These are phyloP conservation scores for Adoxophyes honmai DNA, from an alignment of 1,140 invertebrate species.

Conservation along the genomic window DNA sequence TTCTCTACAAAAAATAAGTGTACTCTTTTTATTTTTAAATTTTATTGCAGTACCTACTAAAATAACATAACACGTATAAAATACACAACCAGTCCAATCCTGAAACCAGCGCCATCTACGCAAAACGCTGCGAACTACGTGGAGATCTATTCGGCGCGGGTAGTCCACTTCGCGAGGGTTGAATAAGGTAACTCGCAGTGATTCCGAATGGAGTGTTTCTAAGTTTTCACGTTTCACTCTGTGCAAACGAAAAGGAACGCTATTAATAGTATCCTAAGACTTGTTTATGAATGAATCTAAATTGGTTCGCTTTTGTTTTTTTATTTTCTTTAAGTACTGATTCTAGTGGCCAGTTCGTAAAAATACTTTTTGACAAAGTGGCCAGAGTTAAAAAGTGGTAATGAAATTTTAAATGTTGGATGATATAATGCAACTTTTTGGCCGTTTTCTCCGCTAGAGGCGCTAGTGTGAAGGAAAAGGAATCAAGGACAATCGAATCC, in stretches of 20 bases:
- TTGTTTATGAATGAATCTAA: neutral
- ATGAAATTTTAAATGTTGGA: neutral
- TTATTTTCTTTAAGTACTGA: neutral
- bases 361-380: neutral
- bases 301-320: neutral
- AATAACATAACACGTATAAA: too few species aligned
- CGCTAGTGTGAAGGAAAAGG: constrained; percentile 14
- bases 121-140: constrained; percentile 19
- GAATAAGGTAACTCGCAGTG: neutral
- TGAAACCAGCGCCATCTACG: constrained; percentile 32
- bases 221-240: neutral
- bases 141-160: constrained; percentile 16
- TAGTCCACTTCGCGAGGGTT: constrained; percentile 19
- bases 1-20: too few species aligned
- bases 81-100: neutral
- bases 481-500: constrained; percentile 7
- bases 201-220: constrained; percentile 10
- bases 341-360: neutral
- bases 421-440: neutral
- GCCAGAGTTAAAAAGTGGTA: neutral
- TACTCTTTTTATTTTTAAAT: too few species aligned
- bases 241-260: neutral
- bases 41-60: too few species aligned
- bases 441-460: constrained; percentile 20
- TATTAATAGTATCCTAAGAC: neutral